Base-by-base conservation (phyloP, 2,888 invertebrate species). In the Athalia rosae region DNA sequence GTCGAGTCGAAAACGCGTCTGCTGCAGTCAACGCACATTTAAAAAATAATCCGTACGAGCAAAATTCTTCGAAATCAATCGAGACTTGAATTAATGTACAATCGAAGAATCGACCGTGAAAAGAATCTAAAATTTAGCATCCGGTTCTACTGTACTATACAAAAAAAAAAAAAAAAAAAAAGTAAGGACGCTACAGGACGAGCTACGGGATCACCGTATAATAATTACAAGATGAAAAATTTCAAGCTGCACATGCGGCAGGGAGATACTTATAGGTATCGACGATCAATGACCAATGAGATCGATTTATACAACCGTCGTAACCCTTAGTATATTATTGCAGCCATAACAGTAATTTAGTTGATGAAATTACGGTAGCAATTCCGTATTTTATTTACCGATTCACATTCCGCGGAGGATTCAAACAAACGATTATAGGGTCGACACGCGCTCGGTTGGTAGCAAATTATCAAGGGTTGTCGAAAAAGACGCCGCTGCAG, bases 1-100 rank as follows among this genome's bases (percentile, higher is more conserved):
- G 80, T 79, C 80, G 61, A 61, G 71, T 71, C 58, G 71, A 71
- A 56, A 45, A 56, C 71, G 50, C 48, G 15, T 6, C 66, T 15
- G 66, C 66, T 6, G 62, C 62, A 9, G 62, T 41, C 7, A 9
- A 28, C 28, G 28, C 28, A 28, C 28, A 28, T 28, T 28, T 28
- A 28, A 28, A 28, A n/a, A 28, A 28, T 28, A 2, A 28, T 28
- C 28, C 28, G 28, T 28, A 28, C 47, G 8, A 8, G 48, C 28
- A 53, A 67, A 67, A 67, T 67, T 67, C 50, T 67, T 67, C n/a
- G 50, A 67, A 67, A 53, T 53, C 50, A 7, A 53, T 41, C 15
- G 15, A 61, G 9, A 9, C 11, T 4, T 28, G 4, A 15, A 59
- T 4, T 28, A n/a, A n/a, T n/a, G n/a, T n/a, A 41, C 9, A 53